These are phyloP conservation scores for Cochlearius cochlearius DNA, from an alignment of 2,113 vertebrate genomes.

Conservation along the genomic window DNA sequence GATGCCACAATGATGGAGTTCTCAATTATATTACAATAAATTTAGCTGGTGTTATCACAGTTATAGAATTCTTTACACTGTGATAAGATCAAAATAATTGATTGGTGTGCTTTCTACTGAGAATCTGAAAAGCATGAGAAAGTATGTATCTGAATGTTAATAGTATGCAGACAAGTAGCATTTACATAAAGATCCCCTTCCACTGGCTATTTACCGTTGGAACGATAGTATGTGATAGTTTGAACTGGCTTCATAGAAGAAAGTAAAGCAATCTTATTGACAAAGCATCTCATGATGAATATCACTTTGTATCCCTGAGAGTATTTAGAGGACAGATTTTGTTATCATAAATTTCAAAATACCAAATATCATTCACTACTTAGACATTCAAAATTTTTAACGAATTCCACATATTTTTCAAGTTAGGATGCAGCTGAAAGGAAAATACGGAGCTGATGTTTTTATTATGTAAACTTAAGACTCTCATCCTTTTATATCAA, in stretches of 20 bases:
- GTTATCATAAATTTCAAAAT: not conserved
- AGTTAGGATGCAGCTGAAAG: not conserved
- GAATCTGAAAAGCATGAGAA: constrained; percentile 7
- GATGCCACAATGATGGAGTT: constrained; percentile 55
- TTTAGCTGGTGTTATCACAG: constrained; percentile 37
- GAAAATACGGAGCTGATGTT: not conserved
- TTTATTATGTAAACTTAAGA: not conserved
- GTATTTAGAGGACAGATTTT: not conserved
- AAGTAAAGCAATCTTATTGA: not conserved
- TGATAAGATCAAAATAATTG: constrained; percentile 62
- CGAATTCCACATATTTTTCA: not conserved
- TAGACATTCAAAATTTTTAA: not conserved
- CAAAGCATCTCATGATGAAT: not conserved
- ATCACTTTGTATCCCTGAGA: not conserved
- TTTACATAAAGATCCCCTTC: constrained; percentile 37
- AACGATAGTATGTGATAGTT: not conserved
- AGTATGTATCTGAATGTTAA: constrained; percentile 32
- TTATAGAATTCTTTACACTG: constrained; percentile 32
- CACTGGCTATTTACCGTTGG: constrained; percentile 33
- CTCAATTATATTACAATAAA: constrained; percentile 55
- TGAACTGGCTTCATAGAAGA: not conserved
- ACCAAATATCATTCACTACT: not conserved
- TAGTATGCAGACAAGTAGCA: constrained; percentile 8
- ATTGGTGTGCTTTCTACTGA: constrained; percentile 33
- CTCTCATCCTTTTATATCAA: not conserved